Percentiles rank a stretch among this genome's conserved stretches.
Conservation (phyloP, 2,888 invertebrate genomes). For the Argyresthia goedartella region DNA sequence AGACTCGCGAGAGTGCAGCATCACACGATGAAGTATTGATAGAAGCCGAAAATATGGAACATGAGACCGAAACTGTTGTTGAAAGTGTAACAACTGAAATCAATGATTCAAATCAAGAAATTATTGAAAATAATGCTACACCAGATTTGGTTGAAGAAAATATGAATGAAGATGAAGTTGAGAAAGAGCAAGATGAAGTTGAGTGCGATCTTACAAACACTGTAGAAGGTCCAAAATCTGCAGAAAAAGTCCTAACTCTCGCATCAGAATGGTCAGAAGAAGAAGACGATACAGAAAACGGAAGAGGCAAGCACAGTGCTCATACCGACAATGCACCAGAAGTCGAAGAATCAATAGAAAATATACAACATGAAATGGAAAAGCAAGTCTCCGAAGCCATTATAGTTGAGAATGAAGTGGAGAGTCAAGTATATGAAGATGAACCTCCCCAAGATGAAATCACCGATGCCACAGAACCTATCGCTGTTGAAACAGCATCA, state of each 20-base stretch:
- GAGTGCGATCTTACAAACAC: no score
- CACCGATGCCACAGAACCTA: constrained; percentile 17
- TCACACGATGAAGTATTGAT: not conserved
- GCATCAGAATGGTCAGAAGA: constrained; percentile 54
- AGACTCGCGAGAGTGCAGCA: not conserved
- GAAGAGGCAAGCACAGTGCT: constrained; percentile 5
- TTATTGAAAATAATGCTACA: not conserved
- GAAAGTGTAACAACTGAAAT: constrained; percentile 2
- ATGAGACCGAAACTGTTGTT: not conserved
- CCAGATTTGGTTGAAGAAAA: constrained; percentile 8
- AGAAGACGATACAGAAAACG: constrained; percentile 20
- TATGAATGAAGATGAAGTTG: constrained; percentile 6
- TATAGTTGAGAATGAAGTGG: constrained; percentile 2
- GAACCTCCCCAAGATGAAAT: not conserved
- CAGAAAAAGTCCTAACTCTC: constrained; percentile 33
- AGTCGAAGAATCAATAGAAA: constrained; percentile 58
- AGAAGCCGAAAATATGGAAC: not conserved
- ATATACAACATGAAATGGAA: constrained; percentile 58
- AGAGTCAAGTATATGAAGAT: not conserved
- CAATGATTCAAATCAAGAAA: constrained; percentile 6
- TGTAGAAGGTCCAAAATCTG: constrained; percentile 10
- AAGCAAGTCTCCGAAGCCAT: constrained; percentile 28
- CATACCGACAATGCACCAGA: constrained; percentile 19
- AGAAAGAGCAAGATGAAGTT: not conserved
- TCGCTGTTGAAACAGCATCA: not conserved